phyloP scores from a whole-genome alignment of 2,888 invertebrate genomes.

The Heterodera filipjevi region DNA sequence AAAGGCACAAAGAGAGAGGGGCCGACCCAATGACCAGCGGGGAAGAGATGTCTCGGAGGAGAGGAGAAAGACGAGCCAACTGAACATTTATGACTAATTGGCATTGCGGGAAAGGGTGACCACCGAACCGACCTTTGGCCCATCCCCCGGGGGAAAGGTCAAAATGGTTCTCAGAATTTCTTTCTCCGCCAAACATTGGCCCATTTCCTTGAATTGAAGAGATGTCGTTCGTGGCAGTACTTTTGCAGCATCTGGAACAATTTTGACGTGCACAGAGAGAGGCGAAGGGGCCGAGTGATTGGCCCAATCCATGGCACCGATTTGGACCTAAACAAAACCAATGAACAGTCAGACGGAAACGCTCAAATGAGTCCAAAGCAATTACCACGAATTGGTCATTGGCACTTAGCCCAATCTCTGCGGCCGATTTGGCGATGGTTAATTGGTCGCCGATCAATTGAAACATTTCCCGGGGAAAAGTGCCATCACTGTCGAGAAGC shows the following conservation, averaged over 20 bases:
- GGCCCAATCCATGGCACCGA: background rate
- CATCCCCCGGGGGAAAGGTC: background rate
- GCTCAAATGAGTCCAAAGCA: background rate
- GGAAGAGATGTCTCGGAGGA: background rate
- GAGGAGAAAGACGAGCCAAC: background rate
- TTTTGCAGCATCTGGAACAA: background rate
- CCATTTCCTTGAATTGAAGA: background rate
- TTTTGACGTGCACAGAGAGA: background rate
- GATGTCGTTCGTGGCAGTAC: background rate
- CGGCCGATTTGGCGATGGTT: background rate
- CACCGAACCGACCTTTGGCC: background rate
- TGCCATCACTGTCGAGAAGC: background rate
- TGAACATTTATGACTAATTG: background rate
- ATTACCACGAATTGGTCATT: background rate
- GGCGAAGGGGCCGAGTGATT: slow-evolving; percentile 11
- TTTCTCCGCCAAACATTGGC: background rate
- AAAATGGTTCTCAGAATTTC: background rate
- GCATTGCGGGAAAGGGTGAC: background rate
- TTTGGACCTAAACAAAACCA: background rate
- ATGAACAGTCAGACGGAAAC: background rate
- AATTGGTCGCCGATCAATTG: background rate
- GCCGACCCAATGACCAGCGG: background rate
- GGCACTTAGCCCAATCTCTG: background rate
- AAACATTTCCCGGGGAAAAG: background rate
- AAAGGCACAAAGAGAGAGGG: background rate